These are phyloP conservation scores for Leptinotarsa rubiginosa DNA, from an alignment of 2,888 invertebrate species.

Conservation along the genomic window DNA sequence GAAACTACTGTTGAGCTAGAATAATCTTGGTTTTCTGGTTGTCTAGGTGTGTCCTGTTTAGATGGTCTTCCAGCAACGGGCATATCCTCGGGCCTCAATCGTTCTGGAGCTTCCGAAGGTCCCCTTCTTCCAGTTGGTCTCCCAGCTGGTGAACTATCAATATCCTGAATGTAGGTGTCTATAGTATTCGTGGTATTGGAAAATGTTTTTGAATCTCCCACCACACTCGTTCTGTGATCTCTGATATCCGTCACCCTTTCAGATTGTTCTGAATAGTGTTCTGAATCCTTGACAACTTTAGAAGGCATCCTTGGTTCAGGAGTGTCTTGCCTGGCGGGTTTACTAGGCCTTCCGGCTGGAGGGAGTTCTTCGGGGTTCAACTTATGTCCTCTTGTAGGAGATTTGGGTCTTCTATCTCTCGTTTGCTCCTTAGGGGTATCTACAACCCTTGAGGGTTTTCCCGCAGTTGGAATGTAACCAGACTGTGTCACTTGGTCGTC, in stretches of 20 bases:
- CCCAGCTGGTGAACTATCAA: background rate
- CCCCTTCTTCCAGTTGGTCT: background rate
- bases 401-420: background rate
- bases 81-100: constrained; percentile 17
- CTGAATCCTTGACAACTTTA: background rate
- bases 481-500: background rate
- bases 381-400: constrained; percentile 61
- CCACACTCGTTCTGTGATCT: constrained; percentile 51
- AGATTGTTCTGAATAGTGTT: constrained; percentile 2
- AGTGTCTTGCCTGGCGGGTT: background rate
- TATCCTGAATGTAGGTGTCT: constrained; percentile 47
- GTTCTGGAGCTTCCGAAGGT: background rate
- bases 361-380: constrained; percentile 54
- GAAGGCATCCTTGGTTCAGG: background rate
- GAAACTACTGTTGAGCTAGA: background rate
- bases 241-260: constrained; percentile 41
- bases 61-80: constrained; percentile 21
- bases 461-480: no score
- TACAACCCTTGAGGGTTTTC: background rate
- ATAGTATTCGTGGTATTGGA: constrained; percentile 54
- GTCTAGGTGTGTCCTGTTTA: background rate
- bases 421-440: background rate
- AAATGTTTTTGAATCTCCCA: constrained; percentile 40
- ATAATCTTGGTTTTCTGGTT: constrained; percentile 15
- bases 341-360: constrained; percentile 16